Base-by-base conservation (phyloP, 2,113 vertebrate genomes). In the Istiophorus platypterus region DNA sequence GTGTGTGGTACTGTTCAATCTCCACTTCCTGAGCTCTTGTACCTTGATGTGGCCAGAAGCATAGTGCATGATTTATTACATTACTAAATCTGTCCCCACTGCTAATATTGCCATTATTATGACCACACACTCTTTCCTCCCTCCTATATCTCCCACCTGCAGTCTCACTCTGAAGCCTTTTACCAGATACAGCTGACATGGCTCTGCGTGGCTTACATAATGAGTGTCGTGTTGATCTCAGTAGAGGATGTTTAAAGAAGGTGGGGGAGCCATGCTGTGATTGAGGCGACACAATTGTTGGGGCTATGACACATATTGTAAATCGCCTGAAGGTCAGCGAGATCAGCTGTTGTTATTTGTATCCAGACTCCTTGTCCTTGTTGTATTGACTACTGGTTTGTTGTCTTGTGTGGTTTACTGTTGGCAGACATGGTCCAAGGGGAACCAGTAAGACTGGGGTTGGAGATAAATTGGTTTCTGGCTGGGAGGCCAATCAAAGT, bases 41-140 rank as follows among this genome's bases (percentile, higher is more conserved):
- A 76, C 91, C 92, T 94, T 94, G 87, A 94, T 94, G 93, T 94
- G 93, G 92, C 84, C 84, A 80, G 39, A 88, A 82, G 80, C 81
- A 84, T 76, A 79, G 80, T 47, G 59, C 62, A 88, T 93, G 92
- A 94, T 93, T 93, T 92, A 93, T 91, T 90, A 87, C 82, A 69
- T 67, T 54, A 58, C 88, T 83, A 89, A 89, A 80, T 86, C 56
- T 74, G 74, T 88, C 86, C 83, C 80, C 58, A 69, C 58, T 76
- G 74, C 85, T 91, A 85, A 88, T 84, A 76, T 67, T 76, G 78
- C 89, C 83, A 76, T 90, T 90, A 91, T 89, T 90, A 81, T 72
- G 81, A 79, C 79, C 84, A 78, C 74, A 69, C 65, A 41, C 68
- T 24, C 54, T 47, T 71, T 81, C 45, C 81, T 64, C 49, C 66